Percentiles rank a stretch among this genome's conserved stretches.
Evolutionary conservation across 2,888 invertebrate species (phyloP).

Genomic region (Brenthis ino): DNA sequence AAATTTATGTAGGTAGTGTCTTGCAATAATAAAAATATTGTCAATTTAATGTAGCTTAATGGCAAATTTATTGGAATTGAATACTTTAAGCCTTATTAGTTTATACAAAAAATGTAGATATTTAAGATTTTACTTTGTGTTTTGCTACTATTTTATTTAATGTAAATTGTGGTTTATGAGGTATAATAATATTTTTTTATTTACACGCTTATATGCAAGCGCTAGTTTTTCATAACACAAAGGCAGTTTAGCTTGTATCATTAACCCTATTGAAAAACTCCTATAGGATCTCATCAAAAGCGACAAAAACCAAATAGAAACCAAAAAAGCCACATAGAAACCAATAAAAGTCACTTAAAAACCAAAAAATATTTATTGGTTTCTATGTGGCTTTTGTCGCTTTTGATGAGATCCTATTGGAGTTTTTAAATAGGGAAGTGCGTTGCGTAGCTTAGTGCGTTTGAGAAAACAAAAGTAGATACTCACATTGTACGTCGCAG

Average conservation of each 20-base stretch:
- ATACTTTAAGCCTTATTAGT: not conserved
- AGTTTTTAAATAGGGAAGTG: constrained; percentile 5
- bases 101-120: not conserved
- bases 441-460: constrained; percentile 34
- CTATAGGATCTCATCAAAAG: too few species aligned
- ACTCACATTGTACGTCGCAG: constrained; percentile 68
- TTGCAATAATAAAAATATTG: constrained; percentile 1
- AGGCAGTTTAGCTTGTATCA: constrained; percentile 18
- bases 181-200: not conserved
- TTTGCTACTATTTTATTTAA: not conserved
- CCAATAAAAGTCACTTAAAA: too few species aligned
- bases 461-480: constrained; percentile 48
- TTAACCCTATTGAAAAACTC: not conserved
- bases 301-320: too few species aligned
- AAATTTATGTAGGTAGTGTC: not conserved
- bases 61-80: not conserved
- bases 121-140: too few species aligned
- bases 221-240: not conserved
- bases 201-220: constrained; percentile 14
- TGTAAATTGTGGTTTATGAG: not conserved
- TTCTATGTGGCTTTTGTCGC: too few species aligned
- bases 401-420: too few species aligned
- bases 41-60: not conserved
- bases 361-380: too few species aligned
- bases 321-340: too few species aligned